phyloP scores from a whole-genome alignment of 2,888 invertebrate species.

The Ormyrus thymus region DNA sequence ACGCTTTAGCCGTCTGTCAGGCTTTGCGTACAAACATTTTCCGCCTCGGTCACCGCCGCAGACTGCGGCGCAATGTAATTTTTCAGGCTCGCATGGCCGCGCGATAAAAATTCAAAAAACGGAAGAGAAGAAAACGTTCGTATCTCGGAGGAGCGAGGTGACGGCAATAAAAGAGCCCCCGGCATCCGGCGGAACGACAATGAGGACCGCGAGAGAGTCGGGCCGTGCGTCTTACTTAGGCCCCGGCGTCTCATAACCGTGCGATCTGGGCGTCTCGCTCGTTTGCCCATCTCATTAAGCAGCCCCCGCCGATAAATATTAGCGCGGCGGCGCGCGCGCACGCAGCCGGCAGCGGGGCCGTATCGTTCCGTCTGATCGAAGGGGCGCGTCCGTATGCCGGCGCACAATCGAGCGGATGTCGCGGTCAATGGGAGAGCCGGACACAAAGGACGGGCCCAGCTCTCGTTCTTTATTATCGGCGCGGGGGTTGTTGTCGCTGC shows the following conservation, averaged over 20 bases:
- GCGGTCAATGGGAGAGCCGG: conserved; percentile 14
- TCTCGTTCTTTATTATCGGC: background rate
- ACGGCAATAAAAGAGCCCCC: too few relatives aligned
- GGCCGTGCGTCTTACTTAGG: too few relatives aligned
- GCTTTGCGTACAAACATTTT: too few relatives aligned
- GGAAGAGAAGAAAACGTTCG: too few relatives aligned
- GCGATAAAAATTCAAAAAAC: too few relatives aligned
- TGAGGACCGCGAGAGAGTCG: too few relatives aligned
- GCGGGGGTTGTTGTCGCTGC: conserved; percentile 7
- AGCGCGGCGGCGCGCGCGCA: background rate
- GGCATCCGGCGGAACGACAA: too few relatives aligned
- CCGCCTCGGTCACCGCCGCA: too few relatives aligned
- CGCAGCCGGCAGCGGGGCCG: background rate
- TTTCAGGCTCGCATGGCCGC: too few relatives aligned
- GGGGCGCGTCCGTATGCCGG: conserved; percentile 6
- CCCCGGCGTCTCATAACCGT: background rate
- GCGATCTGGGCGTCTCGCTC: background rate
- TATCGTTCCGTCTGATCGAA: conserved; percentile 17
- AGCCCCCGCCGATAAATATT: background rate
- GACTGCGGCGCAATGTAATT: too few relatives aligned
- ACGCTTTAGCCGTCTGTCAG: too few relatives aligned
- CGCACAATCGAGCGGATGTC: conserved; percentile 22
- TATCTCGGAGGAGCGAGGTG: too few relatives aligned
- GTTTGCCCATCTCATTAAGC: conserved; percentile 14
- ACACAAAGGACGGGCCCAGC: background rate